Evolutionary conservation across 2,797 vertebrate genomes (phyloP), one percentile per base, ranked within the genome.

Genomic region (Rhadinocentrus ornatus): DNA sequence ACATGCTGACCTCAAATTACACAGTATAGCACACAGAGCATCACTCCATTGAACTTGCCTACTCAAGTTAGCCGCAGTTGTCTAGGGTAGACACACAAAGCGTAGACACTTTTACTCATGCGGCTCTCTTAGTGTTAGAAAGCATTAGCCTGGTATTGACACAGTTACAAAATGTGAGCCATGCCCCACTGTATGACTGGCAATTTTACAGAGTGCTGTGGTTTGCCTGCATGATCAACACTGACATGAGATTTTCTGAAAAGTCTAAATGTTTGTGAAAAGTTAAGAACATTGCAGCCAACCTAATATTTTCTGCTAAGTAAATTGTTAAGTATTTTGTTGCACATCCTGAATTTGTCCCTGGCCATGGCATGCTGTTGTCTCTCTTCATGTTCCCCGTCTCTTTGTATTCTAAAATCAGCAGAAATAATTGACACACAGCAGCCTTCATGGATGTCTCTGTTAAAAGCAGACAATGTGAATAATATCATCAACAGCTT

Each of bases 1-100:
- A 60, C 72, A 87, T 41, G 59, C 65, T 84, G 87, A 82, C 84
- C 84, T 88, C 69, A 66, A 32, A 75, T 81, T 74, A 71, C 77
- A 79, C 80, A 77, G 66, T 54, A 66, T 60, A 77, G 72, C 72
- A 75, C 70, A 81, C 66, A 80, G 54, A 29, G 68, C 63, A 65
- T 79, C 78, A 71, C 80, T 80, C 62, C 41, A 83, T 64, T 85
- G 67, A 83, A 76, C 80, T 80, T 77, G 83, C 62, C 77, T 64
- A 53, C 75, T 88, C 75, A 75, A 53, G 73, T 87, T 78, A 78
- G 71, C 67, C 55, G 59, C 67, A 71, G 62, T 56, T 66, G 70
- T 79, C 69, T 71, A 80, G 66, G 66, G 65, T 69, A 35, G 34
- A 52, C 44, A 67, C 65, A 67, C 50, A 73, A 67, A 81, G 70